phyloP scores from a whole-genome alignment of 2,113 vertebrate genomes.

The Halcyon senegalensis region DNA sequence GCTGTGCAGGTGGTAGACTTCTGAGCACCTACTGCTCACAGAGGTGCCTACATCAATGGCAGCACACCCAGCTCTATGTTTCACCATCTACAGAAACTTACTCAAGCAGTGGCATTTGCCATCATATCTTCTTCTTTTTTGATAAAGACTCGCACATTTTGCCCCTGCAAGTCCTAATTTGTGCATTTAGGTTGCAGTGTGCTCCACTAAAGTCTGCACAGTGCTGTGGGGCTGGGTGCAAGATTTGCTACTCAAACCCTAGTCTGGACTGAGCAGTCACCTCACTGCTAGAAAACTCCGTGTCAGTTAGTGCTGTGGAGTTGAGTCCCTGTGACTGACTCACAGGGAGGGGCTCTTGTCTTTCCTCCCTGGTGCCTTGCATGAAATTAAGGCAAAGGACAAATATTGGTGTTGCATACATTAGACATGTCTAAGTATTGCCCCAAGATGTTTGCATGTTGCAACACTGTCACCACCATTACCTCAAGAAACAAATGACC shows the following conservation, averaged over 20 bases:
- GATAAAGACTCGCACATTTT: not conserved
- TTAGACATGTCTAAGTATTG: not conserved
- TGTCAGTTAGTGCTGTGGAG: not conserved
- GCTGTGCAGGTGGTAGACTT: not conserved
- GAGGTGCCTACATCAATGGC: not conserved
- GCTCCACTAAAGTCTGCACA: not conserved
- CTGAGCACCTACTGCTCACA: not conserved
- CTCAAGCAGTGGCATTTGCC: not conserved
- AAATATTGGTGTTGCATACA: not conserved
- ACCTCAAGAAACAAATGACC: not conserved
- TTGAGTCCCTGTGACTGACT: not conserved
- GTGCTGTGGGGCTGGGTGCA: accelerated
- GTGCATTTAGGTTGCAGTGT: too few relatives aligned
- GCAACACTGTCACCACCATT: not conserved
- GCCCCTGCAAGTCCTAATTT: not conserved
- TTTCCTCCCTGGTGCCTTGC: not conserved
- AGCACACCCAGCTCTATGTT: accelerated
- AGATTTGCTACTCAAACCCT: not conserved
- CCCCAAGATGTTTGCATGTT: not conserved
- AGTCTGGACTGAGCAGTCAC: not conserved
- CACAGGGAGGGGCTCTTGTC: not conserved
- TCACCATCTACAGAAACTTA: not conserved
- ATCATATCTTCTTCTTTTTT: not conserved
- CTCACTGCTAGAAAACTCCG: not conserved
- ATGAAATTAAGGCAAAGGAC: not conserved